Base-by-base conservation (phyloP, 2,113 vertebrate species). In the Oncorhynchus masou region DNA sequence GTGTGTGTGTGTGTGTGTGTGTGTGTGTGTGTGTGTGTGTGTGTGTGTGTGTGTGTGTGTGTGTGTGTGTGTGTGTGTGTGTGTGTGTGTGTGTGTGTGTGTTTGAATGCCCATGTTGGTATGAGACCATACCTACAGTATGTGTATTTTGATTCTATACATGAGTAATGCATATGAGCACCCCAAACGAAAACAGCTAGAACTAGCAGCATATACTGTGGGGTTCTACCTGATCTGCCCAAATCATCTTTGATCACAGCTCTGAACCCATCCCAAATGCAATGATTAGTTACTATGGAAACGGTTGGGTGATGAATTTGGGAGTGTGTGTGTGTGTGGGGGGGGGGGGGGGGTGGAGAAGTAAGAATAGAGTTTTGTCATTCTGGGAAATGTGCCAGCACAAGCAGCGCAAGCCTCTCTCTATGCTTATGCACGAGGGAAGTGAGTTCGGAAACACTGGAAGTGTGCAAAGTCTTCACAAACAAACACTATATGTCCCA, bases 341-440 rank as follows among this genome's bases (percentile, higher is more conserved):
- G 62, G 71, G 22, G 73, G 74, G 65, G 77, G 73, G 73, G 78
- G 83, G 86, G 77, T 83, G 77, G 83, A 77, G 77, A 81, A 84
- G 78, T 51, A 16, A 16, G 34, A 39, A 51, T 81, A 54, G 74
- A 83, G 68, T 88, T 89, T 81, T 81, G 83, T 89, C 81, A 86
- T 85, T 85, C 77, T 74, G 76, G 82, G 76, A 81, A 82, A 83
- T 85, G 73, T 9, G 39, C 39, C 39, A 39, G 39, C 39, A 9
- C 39, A 8, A 39, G 39, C 39, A 39, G 39, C 2, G 39, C 39
- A 9, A 39, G 34, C 8, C 34, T 9, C 39, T 9, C 39, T 39
- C 39, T 39, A 39, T 39, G 8, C 8, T 9, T 9, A 39, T 39
- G 8, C 39, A 2, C 8, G 0, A 39, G 39, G 7, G 39, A 39